Evolutionary conservation across 2,888 invertebrate species (phyloP).

Genomic region (Trissonchulus sp.): DNA sequence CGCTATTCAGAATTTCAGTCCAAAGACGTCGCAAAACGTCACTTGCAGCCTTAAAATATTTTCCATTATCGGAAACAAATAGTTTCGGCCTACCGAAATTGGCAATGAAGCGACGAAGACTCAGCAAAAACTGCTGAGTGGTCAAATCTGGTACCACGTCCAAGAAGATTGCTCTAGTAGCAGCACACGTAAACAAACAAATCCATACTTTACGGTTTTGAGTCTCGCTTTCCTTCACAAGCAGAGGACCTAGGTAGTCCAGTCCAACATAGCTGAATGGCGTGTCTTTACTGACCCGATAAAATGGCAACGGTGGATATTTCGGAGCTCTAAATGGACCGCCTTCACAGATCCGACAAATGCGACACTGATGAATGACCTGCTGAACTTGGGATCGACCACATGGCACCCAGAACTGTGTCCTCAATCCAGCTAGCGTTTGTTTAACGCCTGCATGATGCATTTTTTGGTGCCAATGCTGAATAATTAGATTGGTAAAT

Average conservation of each 20-base stretch:
- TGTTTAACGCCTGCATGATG: neutral
- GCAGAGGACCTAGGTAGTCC: conserved; percentile 2
- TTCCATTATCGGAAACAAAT: too few relatives aligned
- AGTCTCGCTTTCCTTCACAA: neutral
- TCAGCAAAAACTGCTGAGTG: too few relatives aligned
- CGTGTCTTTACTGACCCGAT: neutral
- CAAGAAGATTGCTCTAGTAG: conserved; percentile 26
- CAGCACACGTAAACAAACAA: conserved; percentile 25
- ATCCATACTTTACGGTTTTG: conserved; percentile 8
- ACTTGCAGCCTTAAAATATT: too few relatives aligned
- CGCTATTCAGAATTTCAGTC: too few relatives aligned
- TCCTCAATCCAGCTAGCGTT: neutral
- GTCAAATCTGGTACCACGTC: too few relatives aligned
- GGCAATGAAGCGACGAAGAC: too few relatives aligned
- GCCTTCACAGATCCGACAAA: neutral
- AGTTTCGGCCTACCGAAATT: too few relatives aligned
- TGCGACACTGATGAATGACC: neutral
- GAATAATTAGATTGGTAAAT: neutral
- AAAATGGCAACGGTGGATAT: neutral
- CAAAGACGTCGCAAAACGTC: too few relatives aligned
- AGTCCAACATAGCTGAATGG: neutral
- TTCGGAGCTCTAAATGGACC: neutral
- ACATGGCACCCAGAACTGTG: neutral
- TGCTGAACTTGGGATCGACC: neutral
- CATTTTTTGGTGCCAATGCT: neutral